phyloP scores from a whole-genome alignment of 1,140 invertebrate species.

The Muscidifurax raptorellus region DNA sequence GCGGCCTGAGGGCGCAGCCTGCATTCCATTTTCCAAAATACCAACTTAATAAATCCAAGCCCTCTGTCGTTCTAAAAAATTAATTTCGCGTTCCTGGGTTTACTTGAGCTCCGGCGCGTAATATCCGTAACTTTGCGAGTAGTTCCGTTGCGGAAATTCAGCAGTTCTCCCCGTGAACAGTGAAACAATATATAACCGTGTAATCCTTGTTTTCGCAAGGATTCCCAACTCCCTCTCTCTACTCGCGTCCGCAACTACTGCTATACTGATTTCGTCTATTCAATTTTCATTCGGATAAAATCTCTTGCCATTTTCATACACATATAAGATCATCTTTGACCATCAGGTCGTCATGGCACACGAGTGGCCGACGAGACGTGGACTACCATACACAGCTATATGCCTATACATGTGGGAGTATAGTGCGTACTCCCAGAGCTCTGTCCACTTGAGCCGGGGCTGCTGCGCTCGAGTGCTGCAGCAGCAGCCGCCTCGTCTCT shows the following conservation, averaged over 20 bases:
- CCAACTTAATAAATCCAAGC: background rate
- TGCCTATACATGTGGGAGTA: background rate
- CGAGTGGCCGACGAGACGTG: background rate
- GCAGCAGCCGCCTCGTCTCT: background rate
- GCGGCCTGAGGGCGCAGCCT: background rate
- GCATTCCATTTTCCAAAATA: background rate
- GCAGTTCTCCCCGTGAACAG: no score
- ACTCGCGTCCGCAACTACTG: no score
- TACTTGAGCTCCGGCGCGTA: background rate
- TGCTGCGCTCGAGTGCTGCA: background rate
- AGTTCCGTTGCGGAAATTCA: background rate
- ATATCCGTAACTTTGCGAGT: background rate
- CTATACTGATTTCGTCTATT: no score
- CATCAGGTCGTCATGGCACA: background rate
- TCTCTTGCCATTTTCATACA: background rate
- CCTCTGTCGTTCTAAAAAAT: background rate
- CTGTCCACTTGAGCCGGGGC: slow-evolving; percentile 7
- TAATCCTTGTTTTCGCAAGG: no score
- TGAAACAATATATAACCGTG: no score
- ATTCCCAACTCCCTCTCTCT: no score
- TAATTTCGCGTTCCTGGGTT: background rate
- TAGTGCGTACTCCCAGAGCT: background rate
- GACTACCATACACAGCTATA: background rate
- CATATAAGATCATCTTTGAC: background rate
- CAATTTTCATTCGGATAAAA: background rate